A percentile compares a stretch with the other conserved stretches of the same genome.
Evolutionary conservation across 2,113 vertebrate genomes (phyloP).

Genomic region (Sialia sialis): DNA sequence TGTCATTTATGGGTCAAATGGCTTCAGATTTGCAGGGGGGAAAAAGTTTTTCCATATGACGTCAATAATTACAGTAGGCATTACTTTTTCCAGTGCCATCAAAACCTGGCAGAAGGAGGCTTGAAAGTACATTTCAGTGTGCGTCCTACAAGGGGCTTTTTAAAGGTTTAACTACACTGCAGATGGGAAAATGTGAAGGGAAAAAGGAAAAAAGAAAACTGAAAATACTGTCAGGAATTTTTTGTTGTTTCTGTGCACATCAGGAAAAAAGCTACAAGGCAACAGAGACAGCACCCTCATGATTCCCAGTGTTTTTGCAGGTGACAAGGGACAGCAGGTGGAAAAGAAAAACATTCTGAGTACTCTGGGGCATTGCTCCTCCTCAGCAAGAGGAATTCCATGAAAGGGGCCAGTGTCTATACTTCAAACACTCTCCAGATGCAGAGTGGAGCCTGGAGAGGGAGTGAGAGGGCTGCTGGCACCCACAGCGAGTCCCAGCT

Average conservation of each 20-base stretch:
- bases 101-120: background rate
- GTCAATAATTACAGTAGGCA: background rate
- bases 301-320: background rate
- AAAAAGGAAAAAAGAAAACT: accelerated
- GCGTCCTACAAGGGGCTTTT: background rate
- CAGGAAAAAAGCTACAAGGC: background rate
- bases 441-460: background rate
- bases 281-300: background rate
- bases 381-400: background rate
- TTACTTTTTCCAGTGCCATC: background rate
- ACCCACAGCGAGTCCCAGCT: accelerated
- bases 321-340: background rate
- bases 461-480: background rate
- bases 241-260: background rate
- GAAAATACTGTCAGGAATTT: background rate
- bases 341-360: background rate
- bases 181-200: background rate
- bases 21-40: background rate
- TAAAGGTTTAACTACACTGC: background rate
- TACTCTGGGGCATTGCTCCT: background rate
- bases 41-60: background rate
- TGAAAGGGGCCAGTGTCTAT: accelerated
- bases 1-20: background rate
- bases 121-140: background rate
- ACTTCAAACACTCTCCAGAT: background rate